These are phyloP conservation scores for Lasioglossum oenotherae DNA, from an alignment of 2,888 invertebrate genomes.

Conservation along the genomic window DNA sequence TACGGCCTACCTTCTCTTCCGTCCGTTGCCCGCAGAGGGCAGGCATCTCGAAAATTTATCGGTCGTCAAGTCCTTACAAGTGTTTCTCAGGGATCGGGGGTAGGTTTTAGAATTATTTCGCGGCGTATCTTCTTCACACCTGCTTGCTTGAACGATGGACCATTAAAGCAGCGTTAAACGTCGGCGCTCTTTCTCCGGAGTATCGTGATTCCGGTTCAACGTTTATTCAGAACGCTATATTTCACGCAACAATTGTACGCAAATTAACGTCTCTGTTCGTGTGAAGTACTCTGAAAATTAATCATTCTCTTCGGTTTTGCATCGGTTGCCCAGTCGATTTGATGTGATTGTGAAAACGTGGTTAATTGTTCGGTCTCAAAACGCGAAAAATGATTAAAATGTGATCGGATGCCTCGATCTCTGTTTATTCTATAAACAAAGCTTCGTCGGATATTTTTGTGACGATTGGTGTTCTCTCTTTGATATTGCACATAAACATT, in stretches of 20 bases:
- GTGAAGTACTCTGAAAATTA: neutral
- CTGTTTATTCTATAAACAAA: neutral
- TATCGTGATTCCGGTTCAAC: conserved; percentile 1
- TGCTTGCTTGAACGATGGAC: conserved; percentile 26
- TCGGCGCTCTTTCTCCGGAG: neutral
- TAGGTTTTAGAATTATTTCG: conserved; percentile 40
- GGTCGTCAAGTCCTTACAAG: conserved; percentile 63
- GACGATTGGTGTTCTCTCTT: neutral
- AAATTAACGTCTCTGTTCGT: neutral
- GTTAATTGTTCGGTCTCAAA: neutral
- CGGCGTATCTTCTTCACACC: conserved; percentile 41
- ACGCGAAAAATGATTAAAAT: neutral
- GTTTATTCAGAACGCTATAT: neutral
- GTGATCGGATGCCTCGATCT: neutral
- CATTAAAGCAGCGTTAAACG: conserved; percentile 18
- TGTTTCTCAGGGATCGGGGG: conserved; percentile 50
- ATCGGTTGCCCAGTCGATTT: neutral
- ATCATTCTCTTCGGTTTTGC: neutral
- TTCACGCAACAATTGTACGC: neutral
- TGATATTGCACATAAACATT: neutral
- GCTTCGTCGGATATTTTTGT: neutral
- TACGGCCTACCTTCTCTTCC: conserved; percentile 49
- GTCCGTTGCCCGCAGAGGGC: conserved; percentile 12
- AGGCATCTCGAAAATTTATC: conserved; percentile 60
- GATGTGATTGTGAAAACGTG: neutral